phyloP scores from a whole-genome alignment of 2,797 vertebrate genomes.

The Coregonus suidteri region DNA sequence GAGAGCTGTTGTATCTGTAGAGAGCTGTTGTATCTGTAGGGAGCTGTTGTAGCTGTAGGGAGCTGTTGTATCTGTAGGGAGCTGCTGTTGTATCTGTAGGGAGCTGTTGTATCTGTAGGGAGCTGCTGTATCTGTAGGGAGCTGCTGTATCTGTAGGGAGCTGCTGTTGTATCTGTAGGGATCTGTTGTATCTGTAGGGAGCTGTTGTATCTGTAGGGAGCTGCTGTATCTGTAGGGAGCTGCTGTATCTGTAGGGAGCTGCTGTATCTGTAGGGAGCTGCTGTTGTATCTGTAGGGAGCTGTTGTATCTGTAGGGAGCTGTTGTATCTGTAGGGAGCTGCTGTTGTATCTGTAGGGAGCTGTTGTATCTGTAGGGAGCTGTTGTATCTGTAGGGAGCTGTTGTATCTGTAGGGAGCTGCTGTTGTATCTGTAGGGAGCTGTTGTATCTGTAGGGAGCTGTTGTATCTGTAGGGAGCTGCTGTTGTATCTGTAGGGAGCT shows the following conservation, averaged over 20 bases:
- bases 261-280: conserved; percentile 2
- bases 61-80: neutral
- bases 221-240: neutral
- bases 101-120: conserved; percentile 6
- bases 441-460: neutral
- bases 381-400: neutral
- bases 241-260: conserved; percentile 1
- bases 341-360: conserved; percentile 4
- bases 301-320: conserved; percentile 2
- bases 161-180: conserved; percentile 1
- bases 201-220: neutral
- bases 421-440: neutral
- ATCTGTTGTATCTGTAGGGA: conserved; percentile 5
- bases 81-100: conserved; percentile 4
- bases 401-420: conserved; percentile 3
- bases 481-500: conserved; percentile 3
- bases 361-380: conserved; percentile 6
- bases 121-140: conserved; percentile 3
- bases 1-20: conserved; percentile 4
- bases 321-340: conserved; percentile 8
- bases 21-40: conserved; percentile 6
- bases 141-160: conserved; percentile 3
- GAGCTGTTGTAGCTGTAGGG: neutral
- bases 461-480: conserved; percentile 2
- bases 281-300: neutral